Conservation (phyloP, 2,797 vertebrate species). For the Ibycter americanus region DNA sequence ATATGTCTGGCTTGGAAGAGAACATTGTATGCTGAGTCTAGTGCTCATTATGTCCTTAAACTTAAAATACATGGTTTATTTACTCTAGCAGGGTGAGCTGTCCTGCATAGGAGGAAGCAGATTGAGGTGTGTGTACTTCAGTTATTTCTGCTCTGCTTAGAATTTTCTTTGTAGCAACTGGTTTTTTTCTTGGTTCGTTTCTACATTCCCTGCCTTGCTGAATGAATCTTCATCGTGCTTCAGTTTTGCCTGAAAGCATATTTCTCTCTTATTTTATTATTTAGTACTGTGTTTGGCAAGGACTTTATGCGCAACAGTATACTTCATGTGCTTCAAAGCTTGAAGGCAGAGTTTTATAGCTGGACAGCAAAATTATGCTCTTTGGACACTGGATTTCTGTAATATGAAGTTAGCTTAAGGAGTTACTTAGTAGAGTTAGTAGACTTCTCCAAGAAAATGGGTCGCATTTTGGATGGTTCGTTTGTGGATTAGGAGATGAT, state of each 20-base stretch:
- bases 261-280: slow-evolving; percentile 45
- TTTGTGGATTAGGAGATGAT: background rate
- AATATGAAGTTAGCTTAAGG: background rate
- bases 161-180: background rate
- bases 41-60: background rate
- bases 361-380: slow-evolving; percentile 14
- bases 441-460: background rate
- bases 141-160: background rate
- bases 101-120: background rate
- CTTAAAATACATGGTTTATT: background rate
- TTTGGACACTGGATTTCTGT: background rate
- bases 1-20: background rate
- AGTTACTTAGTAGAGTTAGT: background rate
- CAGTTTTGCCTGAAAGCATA: slow-evolving; percentile 43
- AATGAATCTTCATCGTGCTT: background rate
- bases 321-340: background rate
- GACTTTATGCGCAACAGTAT: background rate
- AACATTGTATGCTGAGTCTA: background rate
- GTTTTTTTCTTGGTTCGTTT: background rate
- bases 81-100: background rate
- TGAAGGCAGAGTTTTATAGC: slow-evolving; percentile 9
- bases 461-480: background rate
- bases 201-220: background rate
- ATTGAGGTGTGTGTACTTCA: background rate
- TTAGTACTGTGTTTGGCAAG: slow-evolving; percentile 14